Evolutionary conservation across 2,797 vertebrate species (phyloP).

Genomic region (Arctocebus calabarensis): DNA sequence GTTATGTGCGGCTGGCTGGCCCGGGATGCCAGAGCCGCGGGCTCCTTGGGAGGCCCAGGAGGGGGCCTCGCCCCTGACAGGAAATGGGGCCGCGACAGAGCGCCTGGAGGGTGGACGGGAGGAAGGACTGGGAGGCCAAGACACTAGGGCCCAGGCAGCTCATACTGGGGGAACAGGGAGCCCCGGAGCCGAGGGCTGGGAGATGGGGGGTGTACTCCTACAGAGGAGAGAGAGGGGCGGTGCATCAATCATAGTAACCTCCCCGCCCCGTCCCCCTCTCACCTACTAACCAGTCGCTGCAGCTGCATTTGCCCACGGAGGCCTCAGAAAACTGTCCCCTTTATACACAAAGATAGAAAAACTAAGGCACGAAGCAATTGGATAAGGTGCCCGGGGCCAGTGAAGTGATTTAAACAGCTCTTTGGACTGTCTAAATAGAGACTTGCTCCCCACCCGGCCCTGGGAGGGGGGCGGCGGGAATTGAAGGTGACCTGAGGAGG

Average conservation of each 20-base stretch:
- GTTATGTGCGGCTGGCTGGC: conserved; percentile 72
- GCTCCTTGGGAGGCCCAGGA: conserved; percentile 56
- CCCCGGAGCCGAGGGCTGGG: neutral
- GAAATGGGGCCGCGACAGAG: conserved; percentile 67
- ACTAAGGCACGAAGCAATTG: conserved; percentile 46
- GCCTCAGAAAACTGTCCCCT: neutral
- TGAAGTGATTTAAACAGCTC: conserved; percentile 17
- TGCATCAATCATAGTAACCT: neutral
- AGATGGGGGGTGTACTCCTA: neutral
- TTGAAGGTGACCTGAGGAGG: neutral
- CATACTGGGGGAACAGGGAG: neutral
- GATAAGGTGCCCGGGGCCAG: neutral
- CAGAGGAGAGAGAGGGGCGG: neutral
- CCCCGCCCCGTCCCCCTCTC: neutral
- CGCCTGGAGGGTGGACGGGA: conserved; percentile 36
- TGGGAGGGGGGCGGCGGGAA: neutral
- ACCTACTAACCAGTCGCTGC: neutral
- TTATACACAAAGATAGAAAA: conserved; percentile 4
- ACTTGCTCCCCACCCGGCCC: too few species aligned
- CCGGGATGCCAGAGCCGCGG: conserved; percentile 43
- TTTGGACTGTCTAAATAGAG: neutral
- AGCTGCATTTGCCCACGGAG: neutral
- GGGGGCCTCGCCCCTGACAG: conserved; percentile 72
- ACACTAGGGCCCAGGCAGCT: neutral
- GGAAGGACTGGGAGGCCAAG: neutral